Base-by-base conservation (phyloP, 2,888 invertebrate genomes). In the Dasysyrphus albostriatus region DNA sequence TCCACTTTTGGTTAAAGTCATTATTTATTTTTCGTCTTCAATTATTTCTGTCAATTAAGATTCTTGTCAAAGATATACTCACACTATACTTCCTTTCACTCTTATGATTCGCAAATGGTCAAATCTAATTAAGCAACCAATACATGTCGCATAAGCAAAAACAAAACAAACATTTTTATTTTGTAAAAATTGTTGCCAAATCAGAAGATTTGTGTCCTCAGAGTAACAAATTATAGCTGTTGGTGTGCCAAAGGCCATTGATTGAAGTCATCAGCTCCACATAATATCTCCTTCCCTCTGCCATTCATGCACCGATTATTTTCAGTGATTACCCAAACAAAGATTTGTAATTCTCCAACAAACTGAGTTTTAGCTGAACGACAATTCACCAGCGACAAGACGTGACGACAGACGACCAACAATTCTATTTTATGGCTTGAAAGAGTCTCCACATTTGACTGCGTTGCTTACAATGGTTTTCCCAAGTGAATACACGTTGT, bases 401-500 rank as follows among this genome's bases (percentile, higher is more conserved):
- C 24, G 24, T 24, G 37, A 12, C 56, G 10, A 16, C 67, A 1
- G n/a, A 16, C 69, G 4, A 12, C 34, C 19, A 56, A 56, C 69
- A 49, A 74, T 74, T 51, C 67, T 54, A 67, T 61, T 61, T 63
- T 83, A 72, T 47, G 9, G 39, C 37, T 58, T 10, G 47, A 58
- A 49, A 47, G 14, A 44, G 59, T 39, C 44, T 47, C 51, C 9
- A 42, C 56, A 75, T 83, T 82, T 82, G 85, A 85, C 85, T 81
- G 73, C 72, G 74, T 32, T 67, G 44, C 70, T 61, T 58, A 67
- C 77, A 77, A 82, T 77, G 47, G 61, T 79, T 87, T 67, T 87
- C 87, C 83, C 87, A 83, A 63, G 75, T 75, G 87, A 67, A 49
- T 87, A 87, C 83, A 83, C 39, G 70, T 37, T 75, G 79, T 61